phyloP scores from a whole-genome alignment of 2,797 vertebrate species.

The Hephaestus fuliginosus region DNA sequence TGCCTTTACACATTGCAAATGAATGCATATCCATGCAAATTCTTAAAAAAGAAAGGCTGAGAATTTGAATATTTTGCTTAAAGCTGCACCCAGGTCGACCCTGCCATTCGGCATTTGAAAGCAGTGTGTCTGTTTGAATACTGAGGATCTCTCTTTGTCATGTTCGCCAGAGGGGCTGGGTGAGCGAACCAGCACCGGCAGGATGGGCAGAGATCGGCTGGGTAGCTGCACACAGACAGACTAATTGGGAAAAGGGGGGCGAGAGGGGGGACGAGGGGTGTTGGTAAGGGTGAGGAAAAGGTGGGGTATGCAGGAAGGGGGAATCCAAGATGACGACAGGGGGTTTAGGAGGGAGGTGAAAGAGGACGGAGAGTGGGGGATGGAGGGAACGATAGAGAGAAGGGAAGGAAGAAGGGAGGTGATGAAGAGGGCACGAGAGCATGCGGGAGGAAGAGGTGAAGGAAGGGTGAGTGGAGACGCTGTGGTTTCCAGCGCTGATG shows the following conservation, averaged over 20 bases:
- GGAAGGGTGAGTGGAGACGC: conserved; percentile 80
- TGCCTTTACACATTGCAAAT: conserved; percentile 84
- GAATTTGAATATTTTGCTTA: conserved; percentile 87
- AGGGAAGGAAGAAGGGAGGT: conserved; percentile 65
- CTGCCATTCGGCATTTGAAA: conserved; percentile 85
- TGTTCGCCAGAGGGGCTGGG: conserved; percentile 85
- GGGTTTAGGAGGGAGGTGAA: conserved; percentile 80
- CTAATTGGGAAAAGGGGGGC: conserved; percentile 88
- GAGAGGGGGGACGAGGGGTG: conserved; percentile 66
- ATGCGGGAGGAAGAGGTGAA: conserved; percentile 79
- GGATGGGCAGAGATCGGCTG: conserved; percentile 82
- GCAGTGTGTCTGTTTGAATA: conserved; percentile 84
- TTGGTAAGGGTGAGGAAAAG: conserved; percentile 77
- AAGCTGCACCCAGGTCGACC: conserved; percentile 85
- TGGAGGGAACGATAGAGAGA: conserved; percentile 55
- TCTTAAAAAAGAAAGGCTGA: conserved; percentile 82
- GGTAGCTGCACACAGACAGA: conserved; percentile 81
- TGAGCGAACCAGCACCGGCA: conserved; percentile 84
- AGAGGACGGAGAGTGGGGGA: conserved; percentile 78
- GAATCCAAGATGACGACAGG: conserved; percentile 79
- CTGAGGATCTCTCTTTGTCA: conserved; percentile 85
- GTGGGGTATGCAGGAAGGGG: conserved; percentile 76
- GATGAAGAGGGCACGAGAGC: conserved; percentile 72
- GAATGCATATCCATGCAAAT: conserved; percentile 88
- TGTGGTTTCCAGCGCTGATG: conserved; percentile 89